Base-by-base conservation (phyloP, 2,797 vertebrate species). In the Neosalanx taihuensis region DNA sequence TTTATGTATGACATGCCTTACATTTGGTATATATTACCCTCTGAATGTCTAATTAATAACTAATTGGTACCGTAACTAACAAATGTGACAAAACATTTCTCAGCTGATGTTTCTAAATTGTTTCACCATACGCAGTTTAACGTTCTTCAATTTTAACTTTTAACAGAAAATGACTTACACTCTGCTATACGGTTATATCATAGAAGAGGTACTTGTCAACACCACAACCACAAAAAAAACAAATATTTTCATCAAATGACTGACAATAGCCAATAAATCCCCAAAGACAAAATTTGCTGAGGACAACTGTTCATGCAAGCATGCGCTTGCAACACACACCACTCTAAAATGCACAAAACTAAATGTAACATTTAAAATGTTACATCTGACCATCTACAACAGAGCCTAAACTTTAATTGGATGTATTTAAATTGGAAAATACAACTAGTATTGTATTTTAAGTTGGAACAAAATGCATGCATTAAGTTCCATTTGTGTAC, bases 311-410 rank as follows among this genome's bases (percentile, higher is more conserved):
- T 51, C 9, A 6, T 37, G 26, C 20, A 2, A 33, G 65, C 49
- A 56, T 56, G 29, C 65, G 18, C 17, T 17, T 51, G 23, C 49
- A 53, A 56, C 37, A 64, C 37, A 66, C 12, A 51, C 26, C 29
- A 64, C 58, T 41, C 62, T 30, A 51, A 13, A 51, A 65, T 12
- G 13, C 58, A 60, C 58, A 60, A 20, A 60, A 20, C 46, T 23
- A 66, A 46, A 66, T 49, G 41, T 49, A 66, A 67, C 65, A 53
- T 30, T 26, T 17, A 15, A 10, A 67, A 30, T 67, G 26, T 67
- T 30, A 67, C 65, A 53, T 67, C 49, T 53, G 26, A 18, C 46
- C 46, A 53, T 67, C 64, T 67, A 53, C 49, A 67, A 53, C 46
- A 67, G 17, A 67, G 13, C 26, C 7, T n/a, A 7, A 56, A 0